Percentiles rank a stretch among this genome's conserved stretches.
Evolutionary conservation across 2,797 vertebrate species (phyloP).

Genomic region (Tympanoctomys barrerae): DNA sequence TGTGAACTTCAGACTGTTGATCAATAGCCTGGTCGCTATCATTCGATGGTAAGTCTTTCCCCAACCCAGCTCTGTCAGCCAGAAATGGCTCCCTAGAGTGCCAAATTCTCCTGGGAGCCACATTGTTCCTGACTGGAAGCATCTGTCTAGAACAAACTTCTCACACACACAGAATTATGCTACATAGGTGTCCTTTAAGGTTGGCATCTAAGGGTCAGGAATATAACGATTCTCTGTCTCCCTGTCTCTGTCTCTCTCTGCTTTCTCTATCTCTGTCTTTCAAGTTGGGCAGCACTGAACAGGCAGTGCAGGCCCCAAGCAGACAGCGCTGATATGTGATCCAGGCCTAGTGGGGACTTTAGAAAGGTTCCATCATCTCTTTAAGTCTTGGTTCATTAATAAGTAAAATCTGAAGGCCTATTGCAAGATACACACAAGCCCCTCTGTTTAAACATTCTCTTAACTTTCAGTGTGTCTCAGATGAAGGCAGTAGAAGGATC

Average conservation of each 20-base stretch:
- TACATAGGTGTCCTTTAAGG: neutral
- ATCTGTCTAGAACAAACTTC: neutral
- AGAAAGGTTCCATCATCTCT: neutral
- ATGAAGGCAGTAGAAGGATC: neutral
- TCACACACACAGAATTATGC: neutral
- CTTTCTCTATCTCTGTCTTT: neutral
- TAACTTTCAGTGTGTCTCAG: neutral
- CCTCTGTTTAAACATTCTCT: conserved; percentile 16
- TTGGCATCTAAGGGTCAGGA: neutral
- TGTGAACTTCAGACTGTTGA: neutral
- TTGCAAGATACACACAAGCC: neutral
- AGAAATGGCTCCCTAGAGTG: neutral
- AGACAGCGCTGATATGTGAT: neutral
- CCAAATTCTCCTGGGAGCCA: neutral
- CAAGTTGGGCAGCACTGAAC: neutral
- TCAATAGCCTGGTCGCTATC: neutral
- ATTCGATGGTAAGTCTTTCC: neutral
- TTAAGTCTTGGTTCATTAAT: neutral
- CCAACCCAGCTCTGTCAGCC: neutral
- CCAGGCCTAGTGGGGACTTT: neutral
- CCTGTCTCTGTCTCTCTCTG: fast-evolving
- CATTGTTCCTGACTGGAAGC: neutral
- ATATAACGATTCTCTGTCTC: fast-evolving
- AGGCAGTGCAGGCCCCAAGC: neutral
- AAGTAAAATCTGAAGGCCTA: neutral